Base-by-base conservation (phyloP, 92 coral and sea anemone genomes). In the Heteractis magnifica region DNA sequence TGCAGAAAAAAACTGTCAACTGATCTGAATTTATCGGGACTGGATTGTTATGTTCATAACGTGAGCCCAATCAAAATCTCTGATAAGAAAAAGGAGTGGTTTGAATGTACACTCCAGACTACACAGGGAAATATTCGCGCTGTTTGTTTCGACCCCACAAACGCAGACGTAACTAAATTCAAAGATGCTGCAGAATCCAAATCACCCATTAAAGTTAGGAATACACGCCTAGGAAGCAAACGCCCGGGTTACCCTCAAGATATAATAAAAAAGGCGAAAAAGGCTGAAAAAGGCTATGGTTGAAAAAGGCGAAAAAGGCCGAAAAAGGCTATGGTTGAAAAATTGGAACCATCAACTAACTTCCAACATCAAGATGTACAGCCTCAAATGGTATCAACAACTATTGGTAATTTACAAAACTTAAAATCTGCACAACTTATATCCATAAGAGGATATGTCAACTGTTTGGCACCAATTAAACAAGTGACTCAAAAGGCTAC, bases 131-230 rank as follows among this genome's bases (percentile, higher is more conserved):
- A 83, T 23, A 51, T 83, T 14, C 56, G 87, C 48, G 81, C 81
- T 48, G 65, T 83, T 9, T 83, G 87, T 52, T 83, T 83, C 55
- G 49, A 83, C 15, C n/a, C 72, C 6, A 4, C 72, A 4, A 6
- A 52, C 5, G 10, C 56, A 52, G 56, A 52, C 10, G 56, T 52
- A 5, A 52, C 5, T 10, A 52, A 87, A 15, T 82, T 15, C 48
- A 71, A 53, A 12, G 71, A 87, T 53, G 79, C 71, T 77, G 79
- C 86, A 53, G 78, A 77, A 59, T 55, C 58, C 16, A 87, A 82
- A 77, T 87, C 90, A 20, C 90, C 87, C 5, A 86, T 87, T 18
- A 81, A 87, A 52, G 14, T 83, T 13, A 82, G 64, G 59, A 78
- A 87, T 82, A 82, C 79, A 62, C 78, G 83, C 19, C 78, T 75